Conservation (phyloP, 2,797 vertebrate species). For the Propithecus deckenii region DNA sequence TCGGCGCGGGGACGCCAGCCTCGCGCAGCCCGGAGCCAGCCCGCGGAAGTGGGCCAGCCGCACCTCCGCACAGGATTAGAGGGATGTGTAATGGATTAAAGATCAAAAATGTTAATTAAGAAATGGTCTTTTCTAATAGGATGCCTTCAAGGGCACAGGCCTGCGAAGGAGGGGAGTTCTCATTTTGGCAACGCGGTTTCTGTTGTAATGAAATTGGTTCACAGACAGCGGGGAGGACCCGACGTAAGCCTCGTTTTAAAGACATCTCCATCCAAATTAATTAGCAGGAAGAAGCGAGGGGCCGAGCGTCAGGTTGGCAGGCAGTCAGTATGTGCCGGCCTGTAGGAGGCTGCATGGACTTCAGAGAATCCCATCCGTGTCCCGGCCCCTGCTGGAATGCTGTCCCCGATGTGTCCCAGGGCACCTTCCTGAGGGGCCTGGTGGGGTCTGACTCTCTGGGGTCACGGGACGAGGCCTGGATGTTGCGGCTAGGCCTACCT, state of each 20-base stretch:
- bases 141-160: slow-evolving; percentile 86
- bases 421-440: neutral
- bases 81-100: slow-evolving; percentile 86
- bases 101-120: slow-evolving; percentile 90
- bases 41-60: slow-evolving; percentile 84
- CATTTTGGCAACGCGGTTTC: slow-evolving; percentile 82
- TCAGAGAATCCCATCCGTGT: neutral
- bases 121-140: slow-evolving; percentile 88
- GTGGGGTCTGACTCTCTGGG: neutral
- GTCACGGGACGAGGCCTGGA: neutral
- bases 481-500: neutral
- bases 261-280: slow-evolving; percentile 83
- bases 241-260: slow-evolving; percentile 71
- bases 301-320: neutral
- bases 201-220: slow-evolving; percentile 83
- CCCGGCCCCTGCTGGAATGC: neutral
- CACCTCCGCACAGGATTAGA: slow-evolving; percentile 84
- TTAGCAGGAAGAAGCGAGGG: slow-evolving; percentile 75
- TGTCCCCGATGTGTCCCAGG: neutral
- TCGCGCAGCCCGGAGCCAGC: slow-evolving; percentile 68
- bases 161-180: slow-evolving; percentile 83
- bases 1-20: slow-evolving; percentile 79
- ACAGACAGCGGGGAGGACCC: slow-evolving; percentile 74
- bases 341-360: neutral
- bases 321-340: neutral